phyloP scores from a whole-genome alignment of 1,140 invertebrate genomes.

The Theocolax elegans region DNA sequence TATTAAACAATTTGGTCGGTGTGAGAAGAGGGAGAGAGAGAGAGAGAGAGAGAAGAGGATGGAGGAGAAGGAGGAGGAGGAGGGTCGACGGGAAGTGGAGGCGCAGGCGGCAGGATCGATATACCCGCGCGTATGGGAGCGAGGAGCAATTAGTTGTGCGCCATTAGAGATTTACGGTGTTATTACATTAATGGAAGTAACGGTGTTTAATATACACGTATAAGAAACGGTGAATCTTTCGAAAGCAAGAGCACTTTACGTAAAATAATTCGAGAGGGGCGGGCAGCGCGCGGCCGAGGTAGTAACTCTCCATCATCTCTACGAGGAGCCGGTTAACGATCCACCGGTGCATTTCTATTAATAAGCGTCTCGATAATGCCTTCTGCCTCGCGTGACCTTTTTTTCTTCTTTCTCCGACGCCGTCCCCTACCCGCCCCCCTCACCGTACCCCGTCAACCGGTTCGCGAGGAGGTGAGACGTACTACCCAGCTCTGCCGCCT shows the following conservation, averaged over 20 bases:
- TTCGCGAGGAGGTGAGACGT: not conserved
- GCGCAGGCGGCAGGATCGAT: too few species aligned
- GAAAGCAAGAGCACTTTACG: not conserved
- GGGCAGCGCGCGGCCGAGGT: not conserved
- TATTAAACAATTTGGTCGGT: too few species aligned
- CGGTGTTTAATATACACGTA: not conserved
- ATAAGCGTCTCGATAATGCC: not conserved
- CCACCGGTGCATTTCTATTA: slow-evolving; percentile 5
- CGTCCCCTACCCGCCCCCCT: not conserved
- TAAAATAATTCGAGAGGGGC: not conserved
- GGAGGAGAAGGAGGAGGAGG: too few species aligned
- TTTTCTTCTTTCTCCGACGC: not conserved
- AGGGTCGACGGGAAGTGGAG: too few species aligned
- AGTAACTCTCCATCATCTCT: not conserved
- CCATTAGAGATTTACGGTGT: not conserved
- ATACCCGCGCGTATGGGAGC: too few species aligned
- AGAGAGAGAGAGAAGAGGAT: too few species aligned
- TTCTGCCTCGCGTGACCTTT: not conserved
- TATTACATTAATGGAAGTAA: slow-evolving; percentile 16
- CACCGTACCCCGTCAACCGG: not conserved
- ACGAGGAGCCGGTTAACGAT: not conserved
- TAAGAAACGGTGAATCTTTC: not conserved
- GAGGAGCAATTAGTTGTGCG: not conserved
- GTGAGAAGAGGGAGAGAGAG: too few species aligned
- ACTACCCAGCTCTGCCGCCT: too few species aligned